Percentiles rank a stretch among this genome's conserved stretches.
Evolutionary conservation across 2,888 invertebrate species (phyloP).

Genomic region (Pandemis heparana): DNA sequence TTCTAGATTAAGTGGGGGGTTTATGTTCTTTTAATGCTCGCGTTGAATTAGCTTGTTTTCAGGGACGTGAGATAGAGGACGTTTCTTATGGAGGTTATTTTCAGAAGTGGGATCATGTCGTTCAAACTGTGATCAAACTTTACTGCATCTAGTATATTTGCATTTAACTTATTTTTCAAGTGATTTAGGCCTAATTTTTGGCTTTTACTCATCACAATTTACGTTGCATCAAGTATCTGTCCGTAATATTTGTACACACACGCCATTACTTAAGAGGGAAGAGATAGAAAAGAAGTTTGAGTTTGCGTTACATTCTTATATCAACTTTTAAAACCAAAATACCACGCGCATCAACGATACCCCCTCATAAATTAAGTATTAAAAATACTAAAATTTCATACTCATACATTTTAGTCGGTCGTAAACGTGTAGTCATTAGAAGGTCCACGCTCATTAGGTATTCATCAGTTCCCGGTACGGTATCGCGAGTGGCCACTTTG

Average conservation of each 20-base stretch:
- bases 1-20: slow-evolving; percentile 20
- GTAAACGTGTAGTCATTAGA: slow-evolving; percentile 45
- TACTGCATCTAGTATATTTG: no score
- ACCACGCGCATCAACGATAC: slow-evolving; percentile 9
- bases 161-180: no score
- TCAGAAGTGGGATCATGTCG: not conserved
- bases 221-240: no score
- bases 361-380: slow-evolving; percentile 36
- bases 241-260: no score
- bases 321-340: not conserved
- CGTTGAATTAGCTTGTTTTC: not conserved
- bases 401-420: slow-evolving; percentile 40
- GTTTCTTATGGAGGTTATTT: not conserved
- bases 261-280: no score
- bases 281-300: no score
- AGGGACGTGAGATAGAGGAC: not conserved
- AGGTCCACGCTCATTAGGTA: slow-evolving; percentile 58
- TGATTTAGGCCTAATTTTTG: no score
- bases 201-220: no score
- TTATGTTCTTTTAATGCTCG: slow-evolving; percentile 20
- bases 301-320: no score
- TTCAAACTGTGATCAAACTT: not conserved
- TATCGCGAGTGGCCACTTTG: slow-evolving; percentile 55
- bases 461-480: slow-evolving; percentile 54
- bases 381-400: slow-evolving; percentile 43